Evolutionary conservation across 1,140 invertebrate genomes (phyloP), one percentile per base, ranked within the genome.

Genomic region (Homarus americanus): DNA sequence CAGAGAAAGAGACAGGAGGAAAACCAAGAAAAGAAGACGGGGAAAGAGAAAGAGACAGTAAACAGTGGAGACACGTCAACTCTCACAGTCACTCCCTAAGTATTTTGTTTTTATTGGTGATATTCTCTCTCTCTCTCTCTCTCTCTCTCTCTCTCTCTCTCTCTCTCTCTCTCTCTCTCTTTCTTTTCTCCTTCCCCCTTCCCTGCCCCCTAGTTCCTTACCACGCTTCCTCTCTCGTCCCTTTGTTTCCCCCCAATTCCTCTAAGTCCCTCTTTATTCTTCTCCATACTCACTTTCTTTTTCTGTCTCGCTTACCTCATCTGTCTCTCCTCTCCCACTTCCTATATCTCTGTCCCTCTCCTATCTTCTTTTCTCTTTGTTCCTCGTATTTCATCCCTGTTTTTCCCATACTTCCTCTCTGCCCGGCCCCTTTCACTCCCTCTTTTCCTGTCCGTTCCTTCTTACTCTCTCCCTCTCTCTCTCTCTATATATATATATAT

Each of bases 1-100:
- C 3, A 44, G 44, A 80, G 41, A 80, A n/a, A 80, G 24, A 28
- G 44, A 80, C 10, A 44, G 44, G 44, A 32, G n/a, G 78, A 80
- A 24, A 80, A 40, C 41, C 10, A n/a, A 80, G 38, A 49, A 10
- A 80, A 12, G n/a, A 9, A 80, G 41, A 28, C 20, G n/a, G 41
- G 44, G 24, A 28, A 12, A 49, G 41, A 49, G 38, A 80, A 12
- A 80, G 41, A 80, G 24, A 41, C 4, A 53, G 32, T 17, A 63
- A 5, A 15, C 15, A n/a, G 34, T 53, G 28, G 1, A 38, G 10
- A 9, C 28, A 7, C 34, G 17, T 34, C 58, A 34, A 34, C 53
- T 5, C 53, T 63, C 40, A 24, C 5, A 34, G 20, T 58, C 53
- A 17, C 53, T 82, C 17, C 28, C 49, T 66, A 15, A 63, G n/a